Evolutionary conservation across 2,888 invertebrate species (phyloP).

Genomic region (Drosophila neonasuta): DNA sequence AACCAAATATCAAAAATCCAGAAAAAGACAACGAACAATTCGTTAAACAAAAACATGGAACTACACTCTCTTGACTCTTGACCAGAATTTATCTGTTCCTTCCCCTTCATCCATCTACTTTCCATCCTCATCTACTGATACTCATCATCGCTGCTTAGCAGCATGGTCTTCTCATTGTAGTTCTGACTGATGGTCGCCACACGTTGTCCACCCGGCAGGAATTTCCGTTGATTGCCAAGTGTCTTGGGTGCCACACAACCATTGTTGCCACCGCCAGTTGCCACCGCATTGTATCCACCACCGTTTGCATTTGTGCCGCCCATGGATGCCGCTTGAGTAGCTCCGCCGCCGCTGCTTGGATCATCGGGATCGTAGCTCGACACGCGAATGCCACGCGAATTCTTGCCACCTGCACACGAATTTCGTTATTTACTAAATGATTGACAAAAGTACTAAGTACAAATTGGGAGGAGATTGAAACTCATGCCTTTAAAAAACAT

Average conservation of each 20-base stretch:
- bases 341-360: constrained; percentile 80
- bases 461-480: constrained; percentile 13
- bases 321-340: constrained; percentile 37
- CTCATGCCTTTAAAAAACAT: constrained; percentile 52
- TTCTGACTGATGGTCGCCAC: constrained; percentile 91
- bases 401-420: constrained; percentile 84
- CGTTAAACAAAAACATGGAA: constrained; percentile 51
- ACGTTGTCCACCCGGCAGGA: constrained; percentile 86
- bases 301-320: constrained; percentile 66
- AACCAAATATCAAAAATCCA: constrained; percentile 37
- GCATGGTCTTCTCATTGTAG: constrained; percentile 97
- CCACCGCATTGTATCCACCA: constrained; percentile 77
- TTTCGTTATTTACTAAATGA: constrained; percentile 46
- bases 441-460: constrained; percentile 9
- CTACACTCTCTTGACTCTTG: constrained; percentile 8
- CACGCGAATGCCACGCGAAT: constrained; percentile 86
- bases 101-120: not conserved
- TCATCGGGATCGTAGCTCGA: constrained; percentile 88
- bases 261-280: constrained; percentile 57
- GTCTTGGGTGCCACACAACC: constrained; percentile 83
- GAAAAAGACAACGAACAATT: constrained; percentile 50
- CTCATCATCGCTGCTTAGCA: constrained; percentile 97
- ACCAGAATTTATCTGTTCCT: constrained; percentile 2
- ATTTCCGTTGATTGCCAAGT: constrained; percentile 83
- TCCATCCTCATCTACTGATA: constrained; percentile 86